Evolutionary conservation across 2,888 invertebrate genomes (phyloP), one percentile per base, ranked within the genome.

Genomic region (Taenaris catops): DNA sequence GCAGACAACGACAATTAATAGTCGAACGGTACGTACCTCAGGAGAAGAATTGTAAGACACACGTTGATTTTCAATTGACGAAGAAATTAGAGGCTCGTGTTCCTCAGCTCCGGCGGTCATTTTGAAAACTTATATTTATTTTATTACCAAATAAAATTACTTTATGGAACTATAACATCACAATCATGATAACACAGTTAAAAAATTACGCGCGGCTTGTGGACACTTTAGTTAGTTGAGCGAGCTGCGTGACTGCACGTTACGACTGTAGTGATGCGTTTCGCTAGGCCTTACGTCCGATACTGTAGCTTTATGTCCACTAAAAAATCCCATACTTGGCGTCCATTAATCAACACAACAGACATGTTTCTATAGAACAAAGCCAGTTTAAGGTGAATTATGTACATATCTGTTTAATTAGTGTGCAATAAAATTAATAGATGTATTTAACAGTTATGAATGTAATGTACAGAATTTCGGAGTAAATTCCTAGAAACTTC

Each of bases 41-140:
- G 84, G 80, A 6, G 84, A 70, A 48, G 65, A 68, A 48, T 49
- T 79, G 49, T 64, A 86, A 0, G 73, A 45, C 25, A 80, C 84
- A 23, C 81, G 66, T 44, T 84, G 83, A 29, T 80, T 74, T 28
- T 86, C 86, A 18, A 79, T 78, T 5, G 86, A 80, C 8, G 84
- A 55, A 3, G 72, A 68, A 48, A 88, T 79, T 26, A 88, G 64
- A 3, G 88, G 83, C 46, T 88, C 88, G 11, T 87, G 86, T 39
- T 88, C 88, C 40, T 88, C 88, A 9, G 53, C 68, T 9, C 81
- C 86, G 24, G 64, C 59, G 14, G 86, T 83, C 88, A 88, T 87
- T 53, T 63, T 76, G 4, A 1, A 1, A 19, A 12, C 12, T 20
- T 29, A 14, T 0, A 9, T 78, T 75, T 8, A 31, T 9, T 21